A percentile compares a stretch with the other conserved stretches of the same genome.
phyloP scores from a whole-genome alignment of 2,113 vertebrate genomes.

The Aptenodytes forsteri region DNA sequence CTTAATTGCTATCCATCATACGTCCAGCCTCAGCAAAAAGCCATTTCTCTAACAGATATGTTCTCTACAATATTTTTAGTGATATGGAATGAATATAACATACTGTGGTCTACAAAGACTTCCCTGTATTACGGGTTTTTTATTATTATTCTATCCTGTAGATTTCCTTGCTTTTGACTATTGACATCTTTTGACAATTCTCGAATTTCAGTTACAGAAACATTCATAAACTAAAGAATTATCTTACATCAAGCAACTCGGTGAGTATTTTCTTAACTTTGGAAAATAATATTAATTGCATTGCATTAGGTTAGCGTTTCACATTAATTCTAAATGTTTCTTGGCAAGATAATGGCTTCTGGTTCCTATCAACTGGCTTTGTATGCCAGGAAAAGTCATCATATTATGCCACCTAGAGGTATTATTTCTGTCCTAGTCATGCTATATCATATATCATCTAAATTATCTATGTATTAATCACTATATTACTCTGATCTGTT shows the following conservation, averaged over 20 bases:
- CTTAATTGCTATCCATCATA: not conserved
- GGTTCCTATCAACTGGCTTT: not conserved
- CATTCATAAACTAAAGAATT: not conserved
- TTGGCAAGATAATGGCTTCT: not conserved
- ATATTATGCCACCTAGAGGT: slow-evolving; percentile 2
- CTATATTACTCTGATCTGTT: not conserved
- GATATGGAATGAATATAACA: not conserved
- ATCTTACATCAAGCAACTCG: not conserved
- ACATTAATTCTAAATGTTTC: not conserved
- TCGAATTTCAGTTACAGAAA: not conserved
- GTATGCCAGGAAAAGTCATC: not conserved
- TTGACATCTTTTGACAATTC: not conserved
- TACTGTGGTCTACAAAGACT: not conserved
- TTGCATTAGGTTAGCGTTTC: not conserved
- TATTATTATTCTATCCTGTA: not conserved
- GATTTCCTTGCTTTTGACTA: not conserved
- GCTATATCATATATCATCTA: not conserved
- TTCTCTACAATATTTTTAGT: not conserved
- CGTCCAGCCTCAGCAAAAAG: not conserved
- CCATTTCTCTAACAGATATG: not conserved
- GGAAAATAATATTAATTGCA: not conserved
- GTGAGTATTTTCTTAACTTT: not conserved
- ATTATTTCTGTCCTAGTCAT: not conserved
- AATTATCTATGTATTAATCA: not conserved
- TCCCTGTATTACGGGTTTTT: not conserved